Evolutionary conservation across 1,140 invertebrate genomes (phyloP), one percentile per base, ranked within the genome.

Genomic region (Aricia agestis): DNA sequence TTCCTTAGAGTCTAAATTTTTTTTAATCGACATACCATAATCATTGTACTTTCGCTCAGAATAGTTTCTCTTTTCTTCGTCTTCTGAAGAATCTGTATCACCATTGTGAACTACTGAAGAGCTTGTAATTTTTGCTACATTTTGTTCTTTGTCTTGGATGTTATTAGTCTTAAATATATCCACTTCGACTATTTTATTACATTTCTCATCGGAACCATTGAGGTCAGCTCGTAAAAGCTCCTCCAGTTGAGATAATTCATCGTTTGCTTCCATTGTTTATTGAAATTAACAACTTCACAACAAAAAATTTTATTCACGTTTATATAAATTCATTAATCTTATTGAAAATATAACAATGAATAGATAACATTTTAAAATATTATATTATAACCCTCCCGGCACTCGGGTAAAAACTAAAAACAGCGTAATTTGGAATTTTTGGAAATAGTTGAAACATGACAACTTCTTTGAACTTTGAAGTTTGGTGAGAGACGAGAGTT

Each of bases 21-120:
- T 92, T 82, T 96, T 96, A 17, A 97, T 92, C 61, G 93, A 87
- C 76, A 90, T 89, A 0, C 96, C 96, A 85, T 92, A 96, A 68
- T 95, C 92, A 76, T 94, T 95, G 80, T 96, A 96, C 69, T 94
- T 94, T 72, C 93, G 89, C 77, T 95, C 93, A 25, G 95, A 93
- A 82, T 94, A 95, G 86, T 96, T 94, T 80, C 94, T 93, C 74
- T 93, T 94, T 69, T 95, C 95, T 89, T 97, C 96, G 73, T 97
- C 96, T 80, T 97, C 96, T 2, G 96, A 96, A 25, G 95, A 96
- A 86, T 96, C 95, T 1, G 93, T 93, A 72, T 94, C 93, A 25
- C 94, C 94, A 66, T 83, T 86, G 72, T 94, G 94, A 67, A 95
- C 76, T 67, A 85, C 81, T 76, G 92, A 94, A 25, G 77, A 74